Evolutionary conservation across 2,888 invertebrate species (phyloP).

Genomic region (Clepsis dumicolana): DNA sequence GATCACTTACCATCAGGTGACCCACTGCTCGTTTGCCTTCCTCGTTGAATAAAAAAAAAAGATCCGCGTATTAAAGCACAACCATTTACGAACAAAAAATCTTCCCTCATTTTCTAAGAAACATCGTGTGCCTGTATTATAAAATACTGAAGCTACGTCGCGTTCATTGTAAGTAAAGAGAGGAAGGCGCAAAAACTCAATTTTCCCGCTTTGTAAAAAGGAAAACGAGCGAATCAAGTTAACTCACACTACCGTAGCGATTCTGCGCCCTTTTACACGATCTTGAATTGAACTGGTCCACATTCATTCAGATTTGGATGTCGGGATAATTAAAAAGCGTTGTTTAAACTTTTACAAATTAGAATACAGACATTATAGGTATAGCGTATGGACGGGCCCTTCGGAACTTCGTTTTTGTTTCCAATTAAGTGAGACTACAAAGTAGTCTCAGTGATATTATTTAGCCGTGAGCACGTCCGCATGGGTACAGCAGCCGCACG

Average conservation of each 20-base stretch:
- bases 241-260: constrained; percentile 42
- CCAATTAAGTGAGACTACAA: too few species aligned
- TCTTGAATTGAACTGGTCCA: constrained; percentile 17
- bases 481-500: too few species aligned
- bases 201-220: constrained; percentile 44
- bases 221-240: constrained; percentile 46
- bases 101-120: constrained; percentile 2
- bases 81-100: constrained; percentile 1
- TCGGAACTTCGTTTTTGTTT: too few species aligned
- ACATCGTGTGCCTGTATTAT: background rate
- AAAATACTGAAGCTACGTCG: background rate
- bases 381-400: too few species aligned
- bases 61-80: background rate
- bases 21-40: too few species aligned
- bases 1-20: too few species aligned
- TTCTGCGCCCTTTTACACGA: background rate
- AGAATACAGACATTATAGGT: too few species aligned
- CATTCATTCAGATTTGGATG: background rate
- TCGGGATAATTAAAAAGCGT: background rate
- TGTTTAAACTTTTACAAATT: too few species aligned
- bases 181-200: constrained; percentile 45
- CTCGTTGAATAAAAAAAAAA: too few species aligned
- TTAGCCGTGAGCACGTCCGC: too few species aligned
- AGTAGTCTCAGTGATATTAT: too few species aligned
- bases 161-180: constrained; percentile 36